Base-by-base conservation (phyloP, 1,140 invertebrate genomes). In the Probaryconus sp. region DNA sequence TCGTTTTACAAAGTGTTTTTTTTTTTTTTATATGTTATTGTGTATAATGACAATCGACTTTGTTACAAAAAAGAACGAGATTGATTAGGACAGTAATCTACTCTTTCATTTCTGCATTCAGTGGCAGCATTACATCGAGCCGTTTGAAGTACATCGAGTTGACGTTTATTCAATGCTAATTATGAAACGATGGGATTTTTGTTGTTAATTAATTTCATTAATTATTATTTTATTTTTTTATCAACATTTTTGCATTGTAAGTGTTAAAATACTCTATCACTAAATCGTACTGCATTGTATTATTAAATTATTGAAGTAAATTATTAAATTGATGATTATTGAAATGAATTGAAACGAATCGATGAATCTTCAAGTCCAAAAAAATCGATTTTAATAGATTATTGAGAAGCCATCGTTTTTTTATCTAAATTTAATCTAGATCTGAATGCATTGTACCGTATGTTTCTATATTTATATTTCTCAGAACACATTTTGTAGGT, bases 401-500 rank as follows among this genome's bases (percentile, higher is more conserved):
- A 24, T 24, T 24, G 21, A 24, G 18, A 13, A 50, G 16, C 21
- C 26, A 37, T 24, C 10, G 1, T 20, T 20, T 42, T 55, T 18
- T 26, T 11, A 43, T 56, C 26, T 16, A 43, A 31, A 26, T 42
- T 31, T 9, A 48, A 28, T 38, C 28, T n/a, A n/a, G n/a, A n/a
- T n/a, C n/a, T n/a, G n/a, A 17, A 28, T 53, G 33, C 33, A 28
- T 26, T 48, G 37, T 42, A 20, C 16, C 14, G n/a, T 38, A 28
- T 45, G 11, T 58, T 30, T 47, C 56, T 38, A 38, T 60, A 48
- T 60, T 58, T 45, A 42, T 47, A 16, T 58, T 58, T 58, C 55
- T 16, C 28, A 47, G 55, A 47, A 58, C 7, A 45, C 20, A 37
- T 35, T 45, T 58, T 35, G 28, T 45, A 45, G 30, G 38, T 37